Evolutionary conservation across 2,888 invertebrate species (phyloP).

Genomic region (Protophormia terraenovae): DNA sequence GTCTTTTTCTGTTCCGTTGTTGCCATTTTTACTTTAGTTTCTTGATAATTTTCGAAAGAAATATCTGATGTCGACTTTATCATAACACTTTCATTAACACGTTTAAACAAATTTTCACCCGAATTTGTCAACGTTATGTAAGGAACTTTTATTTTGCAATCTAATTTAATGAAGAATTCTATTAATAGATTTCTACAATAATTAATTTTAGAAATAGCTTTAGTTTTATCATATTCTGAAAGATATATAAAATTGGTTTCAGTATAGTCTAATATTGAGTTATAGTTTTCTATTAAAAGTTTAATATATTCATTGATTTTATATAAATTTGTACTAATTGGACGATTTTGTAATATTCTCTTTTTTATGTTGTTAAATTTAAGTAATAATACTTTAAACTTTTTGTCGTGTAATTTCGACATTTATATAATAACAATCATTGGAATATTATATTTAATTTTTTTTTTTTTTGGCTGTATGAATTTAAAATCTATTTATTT

Average conservation of each 20-base stretch:
- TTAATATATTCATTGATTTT: not conserved
- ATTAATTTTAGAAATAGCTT: not conserved
- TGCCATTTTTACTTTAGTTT: not conserved
- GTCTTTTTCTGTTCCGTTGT: not conserved
- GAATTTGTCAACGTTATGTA: too few species aligned
- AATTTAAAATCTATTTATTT: too few species aligned
- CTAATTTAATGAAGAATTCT: not conserved
- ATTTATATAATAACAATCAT: too few species aligned
- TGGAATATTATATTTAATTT: too few species aligned
- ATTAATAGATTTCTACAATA: not conserved
- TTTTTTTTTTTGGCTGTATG: too few species aligned
- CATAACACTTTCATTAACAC: not conserved
- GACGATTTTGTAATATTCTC: not conserved
- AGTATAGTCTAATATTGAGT: not conserved
- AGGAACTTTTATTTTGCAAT: not conserved
- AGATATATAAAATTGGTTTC: not conserved
- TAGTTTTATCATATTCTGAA: not conserved
- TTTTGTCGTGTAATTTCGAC: too few species aligned
- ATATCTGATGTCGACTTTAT: not conserved
- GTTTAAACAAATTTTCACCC: not conserved
- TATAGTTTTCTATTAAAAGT: not conserved
- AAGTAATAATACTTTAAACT: too few species aligned
- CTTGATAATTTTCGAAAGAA: not conserved
- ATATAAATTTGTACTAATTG: not conserved
- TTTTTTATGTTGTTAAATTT: too few species aligned